Evolutionary conservation across 92 coral and sea anemone genomes (phyloP).

Genomic region (Hydrozoanthus gracilis): DNA sequence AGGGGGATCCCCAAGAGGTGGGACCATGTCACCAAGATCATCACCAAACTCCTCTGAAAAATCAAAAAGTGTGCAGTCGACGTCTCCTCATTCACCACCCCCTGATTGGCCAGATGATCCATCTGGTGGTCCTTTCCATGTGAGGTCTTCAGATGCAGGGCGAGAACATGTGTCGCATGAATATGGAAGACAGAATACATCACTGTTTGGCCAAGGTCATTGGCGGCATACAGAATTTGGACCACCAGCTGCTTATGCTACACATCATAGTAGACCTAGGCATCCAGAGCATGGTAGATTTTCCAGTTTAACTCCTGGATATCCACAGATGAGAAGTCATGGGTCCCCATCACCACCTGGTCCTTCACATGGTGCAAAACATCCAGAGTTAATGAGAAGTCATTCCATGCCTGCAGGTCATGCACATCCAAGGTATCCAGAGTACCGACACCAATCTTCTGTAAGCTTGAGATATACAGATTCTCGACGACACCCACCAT

Average conservation of each 20-base stretch:
- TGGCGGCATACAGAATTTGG: constrained; percentile 17
- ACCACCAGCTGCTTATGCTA: background rate
- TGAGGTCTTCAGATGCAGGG: background rate
- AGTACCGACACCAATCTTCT: constrained; percentile 10
- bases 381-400: constrained; percentile 32
- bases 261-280: background rate
- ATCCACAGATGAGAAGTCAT: constrained; percentile 19
- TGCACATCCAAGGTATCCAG: constrained; percentile 31
- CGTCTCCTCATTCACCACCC: constrained; percentile 19
- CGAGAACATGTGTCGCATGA: constrained; percentile 15
- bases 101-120: background rate
- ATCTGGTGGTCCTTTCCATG: background rate
- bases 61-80: background rate
- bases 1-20: constrained; percentile 20
- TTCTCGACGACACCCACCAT: background rate
- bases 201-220: constrained; percentile 19
- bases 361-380: constrained; percentile 19
- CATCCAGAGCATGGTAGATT: constrained; percentile 27
- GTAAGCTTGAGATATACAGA: constrained; percentile 27
- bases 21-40: constrained; percentile 27
- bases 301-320: constrained; percentile 19
- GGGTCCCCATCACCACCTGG: constrained; percentile 16
- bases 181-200: background rate
- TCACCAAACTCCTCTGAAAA: constrained; percentile 21
- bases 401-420: constrained; percentile 41